Evolutionary conservation across 1,140 invertebrate species (phyloP), one percentile per base, ranked within the genome.

Genomic region (Papilio machaon): DNA sequence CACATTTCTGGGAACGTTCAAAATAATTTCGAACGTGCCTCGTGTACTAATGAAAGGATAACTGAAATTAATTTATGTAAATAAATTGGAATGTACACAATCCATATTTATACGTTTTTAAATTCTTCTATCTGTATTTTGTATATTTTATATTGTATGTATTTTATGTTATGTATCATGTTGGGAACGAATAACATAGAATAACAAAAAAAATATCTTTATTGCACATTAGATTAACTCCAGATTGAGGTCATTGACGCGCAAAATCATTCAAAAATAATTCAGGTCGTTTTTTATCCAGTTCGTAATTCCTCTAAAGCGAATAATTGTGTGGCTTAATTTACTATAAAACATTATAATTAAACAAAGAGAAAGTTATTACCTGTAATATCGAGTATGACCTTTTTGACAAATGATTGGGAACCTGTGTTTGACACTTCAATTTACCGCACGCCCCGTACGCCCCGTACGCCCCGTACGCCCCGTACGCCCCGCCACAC

Each of bases 1-100:
- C 64, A 38, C 64, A 70, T 70, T 70, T 70, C 64, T 38, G 64
- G 64, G 30, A 38, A 30, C 64, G 64, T 70, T 70, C 64, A 70
- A 70, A 70, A 70, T 70, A 70, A 70, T 70, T 70, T 70, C 64
- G 64, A 70, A 70, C 64, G 64, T 70, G 64, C 30, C 64, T 70
- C 23, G 64, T 70, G 64, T 70, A 70, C 64, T 70, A 70, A 70
- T 70, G 64, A 35, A 35, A 30, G 64, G 64, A 70, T 70, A 70
- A 35, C 30, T 15, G 64, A 70, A 70, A 70, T 70, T 70, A 70
- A 70, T 70, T 70, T 70, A 70, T 70, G 64, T 38, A 38, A 70
- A 70, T 70, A 70, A 17, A 19, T 23, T 38, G 64, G 35, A 11
- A 70, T 70, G 10, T 64, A 64, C 23, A 64, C 9, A 64, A 64